phyloP scores from a whole-genome alignment of 2,888 invertebrate species.

The Tuta absoluta region DNA sequence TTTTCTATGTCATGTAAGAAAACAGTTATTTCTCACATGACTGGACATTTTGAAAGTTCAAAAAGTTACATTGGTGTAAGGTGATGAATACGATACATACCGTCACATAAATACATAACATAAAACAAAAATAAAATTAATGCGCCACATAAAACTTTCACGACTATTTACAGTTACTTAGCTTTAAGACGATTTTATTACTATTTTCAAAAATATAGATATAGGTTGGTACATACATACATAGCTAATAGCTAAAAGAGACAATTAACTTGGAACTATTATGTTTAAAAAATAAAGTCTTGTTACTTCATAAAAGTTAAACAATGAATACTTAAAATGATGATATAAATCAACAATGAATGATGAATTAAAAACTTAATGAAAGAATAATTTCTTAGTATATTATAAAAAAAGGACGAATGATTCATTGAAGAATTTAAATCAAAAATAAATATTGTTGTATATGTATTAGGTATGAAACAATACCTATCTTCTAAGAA shows the following conservation, averaged over 20 bases:
- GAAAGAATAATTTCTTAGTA: background rate
- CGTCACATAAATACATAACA: conserved; percentile 76
- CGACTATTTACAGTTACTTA: conserved; percentile 78
- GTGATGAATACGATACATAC: conserved; percentile 55
- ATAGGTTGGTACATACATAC: conserved; percentile 75
- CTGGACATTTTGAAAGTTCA: conserved; percentile 37
- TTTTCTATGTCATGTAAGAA: background rate
- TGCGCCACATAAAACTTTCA: conserved; percentile 78
- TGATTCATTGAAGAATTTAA: conserved; percentile 26
- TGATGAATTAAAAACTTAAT: conserved; percentile 31
- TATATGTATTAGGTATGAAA: conserved; percentile 52
- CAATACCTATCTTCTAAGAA: conserved; percentile 68
- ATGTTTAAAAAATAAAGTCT: conserved; percentile 62
- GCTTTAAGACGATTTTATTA: conserved; percentile 68
- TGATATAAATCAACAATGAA: conserved; percentile 45
- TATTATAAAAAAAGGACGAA: conserved; percentile 33
- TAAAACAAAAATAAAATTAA: conserved; percentile 71
- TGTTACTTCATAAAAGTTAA: conserved; percentile 44
- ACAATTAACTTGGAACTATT: conserved; percentile 66
- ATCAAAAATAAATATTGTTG: conserved; percentile 39
- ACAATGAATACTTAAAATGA: conserved; percentile 43
- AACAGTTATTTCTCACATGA: background rate
- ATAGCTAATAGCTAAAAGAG: conserved; percentile 57
- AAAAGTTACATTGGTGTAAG: conserved; percentile 31
- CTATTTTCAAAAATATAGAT: conserved; percentile 78